Percentiles rank a stretch among this genome's conserved stretches.
phyloP scores from a whole-genome alignment of 2,888 invertebrate species.

The Macaria liturata region DNA sequence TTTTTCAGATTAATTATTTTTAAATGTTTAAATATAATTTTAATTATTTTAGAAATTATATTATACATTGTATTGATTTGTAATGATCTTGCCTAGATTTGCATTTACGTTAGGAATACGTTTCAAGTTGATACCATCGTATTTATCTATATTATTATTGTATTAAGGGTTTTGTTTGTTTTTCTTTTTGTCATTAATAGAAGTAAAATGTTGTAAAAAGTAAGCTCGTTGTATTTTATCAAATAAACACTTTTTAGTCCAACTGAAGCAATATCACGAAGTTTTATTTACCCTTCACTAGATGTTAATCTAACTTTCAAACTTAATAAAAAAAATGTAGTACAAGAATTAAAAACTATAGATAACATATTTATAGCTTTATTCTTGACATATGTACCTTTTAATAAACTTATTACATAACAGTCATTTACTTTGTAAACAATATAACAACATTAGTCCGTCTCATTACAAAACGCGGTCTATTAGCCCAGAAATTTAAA shows the following conservation, averaged over 20 bases:
- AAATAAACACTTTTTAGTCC: conserved; percentile 84
- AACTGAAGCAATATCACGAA: conserved; percentile 78
- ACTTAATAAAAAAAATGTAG: background rate
- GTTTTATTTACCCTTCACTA: conserved; percentile 61
- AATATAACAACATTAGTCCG: too few relatives aligned
- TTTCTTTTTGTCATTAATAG: conserved; percentile 77
- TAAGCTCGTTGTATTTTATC: conserved; percentile 84
- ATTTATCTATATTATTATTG: conserved; percentile 82
- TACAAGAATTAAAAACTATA: too few relatives aligned
- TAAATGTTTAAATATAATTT: conserved; percentile 52
- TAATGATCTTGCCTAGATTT: conserved; percentile 81
- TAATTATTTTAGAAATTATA: conserved; percentile 64
- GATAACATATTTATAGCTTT: too few relatives aligned
- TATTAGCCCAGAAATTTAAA: too few relatives aligned
- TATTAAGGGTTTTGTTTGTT: conserved; percentile 82
- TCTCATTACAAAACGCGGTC: too few relatives aligned
- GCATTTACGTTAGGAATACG: conserved; percentile 81
- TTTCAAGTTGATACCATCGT: conserved; percentile 82
- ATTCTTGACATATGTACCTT: too few relatives aligned
- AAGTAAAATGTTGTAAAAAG: conserved; percentile 84
- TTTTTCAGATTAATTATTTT: conserved; percentile 61
- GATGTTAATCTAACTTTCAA: background rate
- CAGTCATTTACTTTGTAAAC: too few relatives aligned
- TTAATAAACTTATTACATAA: too few relatives aligned
- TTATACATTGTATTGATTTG: conserved; percentile 56